Base-by-base conservation (phyloP, 1,140 invertebrate genomes). In the Drosophila equinoxialis region DNA sequence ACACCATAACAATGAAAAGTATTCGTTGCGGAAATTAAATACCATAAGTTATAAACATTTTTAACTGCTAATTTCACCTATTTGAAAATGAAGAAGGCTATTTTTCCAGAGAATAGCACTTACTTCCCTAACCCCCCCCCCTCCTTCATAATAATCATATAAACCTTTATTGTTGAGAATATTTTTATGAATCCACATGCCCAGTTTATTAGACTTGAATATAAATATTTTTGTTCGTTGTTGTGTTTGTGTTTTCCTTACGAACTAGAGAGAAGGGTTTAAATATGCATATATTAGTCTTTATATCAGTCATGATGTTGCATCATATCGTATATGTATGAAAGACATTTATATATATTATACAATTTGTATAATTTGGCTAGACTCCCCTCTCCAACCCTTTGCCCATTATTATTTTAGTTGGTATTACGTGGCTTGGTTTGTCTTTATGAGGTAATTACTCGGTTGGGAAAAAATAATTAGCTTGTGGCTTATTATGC, bases 391-490 rank as follows among this genome's bases (percentile, higher is more conserved):
- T 39, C 37, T 11, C 3, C 35, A 13, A 33, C 45, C 23, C 23
- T 4, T 26, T 26, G 23, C 23, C 14, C 45, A 37, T 13, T 54
- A 59, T 73, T 57, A 74, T 74, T 74, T 64, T 58, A 14, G 45
- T 61, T 58, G 64, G 54, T 68, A 74, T 75, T 65, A 75, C 73
- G 73, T 74, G 73, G 73, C 71, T 20, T 7, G 45, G 6, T 2
- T 63, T 74, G 35, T 8, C 37, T 39, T 74, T 75, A 74, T 62
- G 71, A 74, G 71, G 45, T 74, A 75, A 75, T 75, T 75, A 75
- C 71, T 65, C 61, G 71, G 37, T 51, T 51, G 45, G 45, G 20
- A 51, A 51, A 51, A 74, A 68, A 74, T 42, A 75, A 75, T 59
- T 59, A 59, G 57, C 63, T 54, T 71, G 72, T 11, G 57, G 63